Percentiles rank a stretch among this genome's conserved stretches.
These are phyloP conservation scores for Odontomachus brunneus DNA, from an alignment of 1,140 invertebrate species.

Conservation along the genomic window DNA sequence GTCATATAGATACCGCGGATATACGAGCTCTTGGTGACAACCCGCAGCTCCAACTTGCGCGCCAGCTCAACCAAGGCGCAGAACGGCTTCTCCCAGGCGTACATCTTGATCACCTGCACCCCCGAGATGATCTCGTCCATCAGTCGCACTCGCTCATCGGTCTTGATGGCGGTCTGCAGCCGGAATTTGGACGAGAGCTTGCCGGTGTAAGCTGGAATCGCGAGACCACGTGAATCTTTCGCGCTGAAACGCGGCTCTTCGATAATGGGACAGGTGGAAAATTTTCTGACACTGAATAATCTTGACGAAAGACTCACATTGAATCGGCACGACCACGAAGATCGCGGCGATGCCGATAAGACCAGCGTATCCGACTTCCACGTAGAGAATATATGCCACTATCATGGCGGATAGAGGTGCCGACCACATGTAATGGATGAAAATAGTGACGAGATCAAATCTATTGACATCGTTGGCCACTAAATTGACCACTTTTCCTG, in stretches of 20 bases:
- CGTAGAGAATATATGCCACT: slow-evolving; percentile 88
- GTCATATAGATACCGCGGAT: slow-evolving; percentile 91
- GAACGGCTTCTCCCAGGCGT: slow-evolving; percentile 92
- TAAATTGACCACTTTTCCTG: slow-evolving; percentile 94
- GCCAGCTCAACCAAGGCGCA: slow-evolving; percentile 87
- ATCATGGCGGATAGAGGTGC: slow-evolving; percentile 89
- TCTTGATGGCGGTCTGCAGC: slow-evolving; percentile 88
- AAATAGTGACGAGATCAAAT: slow-evolving; percentile 87
- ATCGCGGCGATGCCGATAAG: slow-evolving; percentile 90
- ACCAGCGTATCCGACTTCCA: slow-evolving; percentile 88
- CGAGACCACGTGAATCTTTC: neutral
- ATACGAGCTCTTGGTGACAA: slow-evolving; percentile 88
- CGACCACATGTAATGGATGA: slow-evolving; percentile 88
- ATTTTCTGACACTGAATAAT: slow-evolving; percentile 7
- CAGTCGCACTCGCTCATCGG: slow-evolving; percentile 91
- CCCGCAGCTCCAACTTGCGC: slow-evolving; percentile 87
- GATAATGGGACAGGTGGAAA: neutral
- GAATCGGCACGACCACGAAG: slow-evolving; percentile 90
- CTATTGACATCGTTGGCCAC: slow-evolving; percentile 92
- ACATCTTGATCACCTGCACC: slow-evolving; percentile 93
- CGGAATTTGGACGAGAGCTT: slow-evolving; percentile 89
- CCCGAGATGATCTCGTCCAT: slow-evolving; percentile 93
- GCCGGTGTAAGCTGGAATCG: slow-evolving; percentile 87
- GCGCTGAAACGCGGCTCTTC: neutral
- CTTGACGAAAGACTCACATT: slow-evolving; percentile 84